phyloP scores from a whole-genome alignment of 2,797 vertebrate species.

The Myotis vivesi region DNA sequence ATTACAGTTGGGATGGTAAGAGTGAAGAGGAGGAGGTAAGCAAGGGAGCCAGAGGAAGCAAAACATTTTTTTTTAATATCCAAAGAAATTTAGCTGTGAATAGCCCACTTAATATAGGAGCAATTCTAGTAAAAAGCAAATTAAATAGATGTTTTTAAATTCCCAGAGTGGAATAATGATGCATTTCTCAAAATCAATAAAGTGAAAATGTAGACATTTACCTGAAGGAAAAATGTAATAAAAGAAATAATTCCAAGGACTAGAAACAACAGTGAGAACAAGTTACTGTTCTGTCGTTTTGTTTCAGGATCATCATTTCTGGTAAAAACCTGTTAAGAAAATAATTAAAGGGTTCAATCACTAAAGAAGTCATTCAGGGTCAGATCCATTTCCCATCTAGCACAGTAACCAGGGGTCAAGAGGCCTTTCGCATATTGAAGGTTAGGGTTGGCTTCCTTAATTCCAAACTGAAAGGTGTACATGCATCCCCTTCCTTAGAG shows the following conservation, averaged over 20 bases:
- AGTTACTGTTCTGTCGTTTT: conserved; percentile 78
- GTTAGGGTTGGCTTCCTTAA: neutral
- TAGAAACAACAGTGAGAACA: conserved; percentile 92
- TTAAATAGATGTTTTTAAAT: neutral
- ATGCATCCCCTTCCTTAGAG: too few relatives aligned
- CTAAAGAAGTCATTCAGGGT: neutral
- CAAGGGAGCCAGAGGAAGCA: neutral
- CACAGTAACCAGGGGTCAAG: neutral
- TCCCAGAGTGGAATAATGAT: neutral
- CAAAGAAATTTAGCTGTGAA: neutral
- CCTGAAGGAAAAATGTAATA: conserved; percentile 95
- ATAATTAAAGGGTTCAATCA: conserved; percentile 43
- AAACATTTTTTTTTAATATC: neutral
- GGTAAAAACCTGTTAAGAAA: conserved; percentile 79
- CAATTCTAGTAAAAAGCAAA: neutral
- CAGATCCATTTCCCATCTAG: neutral
- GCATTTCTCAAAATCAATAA: neutral
- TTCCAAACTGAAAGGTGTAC: neutral
- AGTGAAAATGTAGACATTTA: conserved; percentile 78
- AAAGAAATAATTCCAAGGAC: conserved; percentile 89
- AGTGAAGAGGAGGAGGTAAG: neutral
- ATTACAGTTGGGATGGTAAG: neutral
- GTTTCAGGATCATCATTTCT: fast-evolving
- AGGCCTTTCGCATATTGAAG: neutral
- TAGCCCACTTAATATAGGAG: neutral